Evolutionary conservation across 2,888 invertebrate genomes (phyloP).

Genomic region (Phengaris arion): DNA sequence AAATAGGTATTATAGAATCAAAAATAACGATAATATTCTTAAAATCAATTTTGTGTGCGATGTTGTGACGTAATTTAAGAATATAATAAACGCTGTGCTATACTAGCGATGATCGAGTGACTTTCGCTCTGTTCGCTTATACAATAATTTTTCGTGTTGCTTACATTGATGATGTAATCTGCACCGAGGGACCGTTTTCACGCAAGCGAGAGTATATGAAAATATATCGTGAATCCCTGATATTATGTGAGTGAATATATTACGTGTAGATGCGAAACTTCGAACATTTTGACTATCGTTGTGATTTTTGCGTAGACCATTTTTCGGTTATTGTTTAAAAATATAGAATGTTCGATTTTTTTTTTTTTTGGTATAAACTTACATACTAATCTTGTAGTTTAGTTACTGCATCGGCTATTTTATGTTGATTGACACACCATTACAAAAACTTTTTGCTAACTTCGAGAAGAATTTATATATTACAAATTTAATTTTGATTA

Average conservation of each 20-base stretch:
- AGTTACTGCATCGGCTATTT: too few relatives aligned
- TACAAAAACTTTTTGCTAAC: too few relatives aligned
- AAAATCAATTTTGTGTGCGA: neutral
- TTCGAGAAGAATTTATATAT: too few relatives aligned
- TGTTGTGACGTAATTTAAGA: slow-evolving; percentile 2
- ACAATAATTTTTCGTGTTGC: slow-evolving; percentile 67
- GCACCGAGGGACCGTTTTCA: slow-evolving; percentile 52
- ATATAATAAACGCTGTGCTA: neutral
- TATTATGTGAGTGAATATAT: neutral
- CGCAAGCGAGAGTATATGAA: slow-evolving; percentile 55
- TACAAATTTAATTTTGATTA: too few relatives aligned
- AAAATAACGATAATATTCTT: neutral
- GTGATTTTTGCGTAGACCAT: too few relatives aligned
- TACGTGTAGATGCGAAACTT: neutral
- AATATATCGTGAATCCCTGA: slow-evolving; percentile 35
- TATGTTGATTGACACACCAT: too few relatives aligned
- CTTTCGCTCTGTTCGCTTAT: slow-evolving; percentile 53
- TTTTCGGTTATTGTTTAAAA: too few relatives aligned
- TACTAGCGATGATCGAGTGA: neutral
- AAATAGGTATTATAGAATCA: too few relatives aligned
- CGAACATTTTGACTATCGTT: neutral
- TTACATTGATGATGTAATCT: slow-evolving; percentile 68
- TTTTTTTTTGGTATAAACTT: too few relatives aligned
- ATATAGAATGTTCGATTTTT: too few relatives aligned
- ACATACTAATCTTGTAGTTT: too few relatives aligned